Evolutionary conservation across 1,140 invertebrate genomes (phyloP), one percentile per base, ranked within the genome.

Genomic region (Gonatopus flavifemur): DNA sequence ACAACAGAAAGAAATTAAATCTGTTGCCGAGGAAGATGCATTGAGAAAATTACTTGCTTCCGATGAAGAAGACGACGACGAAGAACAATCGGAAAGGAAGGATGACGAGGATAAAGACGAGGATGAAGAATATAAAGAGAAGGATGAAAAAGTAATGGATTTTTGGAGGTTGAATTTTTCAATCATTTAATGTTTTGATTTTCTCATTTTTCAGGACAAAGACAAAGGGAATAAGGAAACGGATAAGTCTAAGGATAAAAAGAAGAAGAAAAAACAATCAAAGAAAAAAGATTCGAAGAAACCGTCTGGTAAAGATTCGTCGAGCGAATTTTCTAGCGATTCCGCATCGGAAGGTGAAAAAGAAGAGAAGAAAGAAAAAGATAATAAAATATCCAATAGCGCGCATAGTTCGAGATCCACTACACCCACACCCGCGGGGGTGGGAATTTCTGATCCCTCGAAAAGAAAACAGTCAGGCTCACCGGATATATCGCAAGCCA

Each of bases 1-100:
- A 76, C 79, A 78, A 55, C 85, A 81, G 59, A 90, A 86, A 64
- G 86, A 85, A 75, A 82, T 84, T 73, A 91, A 91, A 64, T 82
- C 89, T 59, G 93, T 95, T 0, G 89, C 89, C 4, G 91, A 97
- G 70, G 94, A 97, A 76, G 91, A 91, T 69, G 94, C 89, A 0
- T 80, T 93, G 40, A 83, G 88, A 53, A 91, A 94, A 72, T 80
- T 97, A 12, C 82, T 96, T 12, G 89, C 87, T 2, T 96, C 93
- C 1, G 94, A 95, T 62, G 93, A 93, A 64, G 91, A 94, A 39
- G 88, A 89, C 10, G 91, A 94, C 28, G 88, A 92, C 20, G 90
- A 93, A 49, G 84, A 88, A 46, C 77, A 89, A 49, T 77, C 81
- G 28, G 76, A 84, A 30, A 82, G 83, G 47, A 80, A 83, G 49